phyloP scores from a whole-genome alignment of 2,113 vertebrate species.

The Myxocyprinus asiaticus region DNA sequence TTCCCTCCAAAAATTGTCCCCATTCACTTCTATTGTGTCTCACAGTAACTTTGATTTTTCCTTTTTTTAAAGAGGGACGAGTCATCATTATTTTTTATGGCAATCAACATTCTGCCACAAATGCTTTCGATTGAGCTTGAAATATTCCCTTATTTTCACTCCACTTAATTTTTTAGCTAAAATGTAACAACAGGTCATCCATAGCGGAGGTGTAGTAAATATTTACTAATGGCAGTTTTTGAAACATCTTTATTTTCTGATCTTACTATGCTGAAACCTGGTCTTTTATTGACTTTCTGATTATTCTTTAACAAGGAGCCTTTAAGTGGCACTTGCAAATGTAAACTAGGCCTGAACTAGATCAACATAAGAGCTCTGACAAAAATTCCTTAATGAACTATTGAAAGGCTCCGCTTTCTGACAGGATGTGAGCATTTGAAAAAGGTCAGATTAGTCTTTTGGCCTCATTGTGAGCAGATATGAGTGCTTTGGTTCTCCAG shows the following conservation, averaged over 20 bases:
- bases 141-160: background rate
- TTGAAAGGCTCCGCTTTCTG: constrained; percentile 34
- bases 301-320: background rate
- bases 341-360: constrained; percentile 10
- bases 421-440: constrained; percentile 47
- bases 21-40: no score
- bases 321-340: constrained; percentile 14
- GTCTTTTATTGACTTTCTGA: background rate
- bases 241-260: background rate
- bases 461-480: constrained; percentile 41
- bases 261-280: background rate
- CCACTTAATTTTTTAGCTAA: no score
- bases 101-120: no score
- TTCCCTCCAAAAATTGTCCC: no score
- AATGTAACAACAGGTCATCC: background rate
- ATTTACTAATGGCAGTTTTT: background rate
- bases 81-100: no score
- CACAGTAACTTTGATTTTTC: no score
- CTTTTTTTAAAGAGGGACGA: no score
- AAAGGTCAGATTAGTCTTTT: constrained; percentile 41
- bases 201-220: constrained; percentile 1
- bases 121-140: no score
- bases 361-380: constrained; percentile 20
- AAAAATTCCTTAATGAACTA: constrained; percentile 27
- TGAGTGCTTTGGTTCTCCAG: constrained; percentile 36